Conservation (phyloP, 2,113 vertebrate genomes). For the Grus americana region DNA sequence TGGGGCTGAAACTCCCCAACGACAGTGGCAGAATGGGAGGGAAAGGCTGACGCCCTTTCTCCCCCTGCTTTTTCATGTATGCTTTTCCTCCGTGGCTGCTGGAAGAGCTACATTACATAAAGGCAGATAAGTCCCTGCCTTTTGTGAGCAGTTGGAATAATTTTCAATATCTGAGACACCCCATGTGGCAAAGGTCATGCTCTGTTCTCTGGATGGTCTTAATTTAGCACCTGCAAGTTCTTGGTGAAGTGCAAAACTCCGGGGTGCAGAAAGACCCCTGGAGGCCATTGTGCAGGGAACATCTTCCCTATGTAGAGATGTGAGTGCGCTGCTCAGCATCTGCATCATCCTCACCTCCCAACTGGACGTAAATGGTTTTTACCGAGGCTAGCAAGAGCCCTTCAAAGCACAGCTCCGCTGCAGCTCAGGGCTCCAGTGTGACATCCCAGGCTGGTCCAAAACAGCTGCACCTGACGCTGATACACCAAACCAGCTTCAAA, state of each 20-base stretch:
- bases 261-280: background rate
- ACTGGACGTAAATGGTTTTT: background rate
- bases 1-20: background rate
- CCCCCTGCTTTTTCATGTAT: background rate
- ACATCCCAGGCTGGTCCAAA: background rate
- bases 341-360: background rate
- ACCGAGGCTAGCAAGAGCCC: background rate
- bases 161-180: constrained; percentile 35
- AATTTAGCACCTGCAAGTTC: constrained; percentile 37
- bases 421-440: background rate
- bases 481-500: background rate
- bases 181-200: constrained; percentile 19
- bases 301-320: background rate
- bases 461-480: background rate
- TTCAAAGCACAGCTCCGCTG: background rate
- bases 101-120: background rate
- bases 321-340: background rate
- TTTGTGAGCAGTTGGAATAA: background rate
- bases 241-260: background rate
- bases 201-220: constrained; percentile 48
- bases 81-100: background rate
- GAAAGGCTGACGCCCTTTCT: background rate
- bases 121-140: background rate
- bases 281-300: background rate
- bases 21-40: background rate